phyloP scores from a whole-genome alignment of 2,113 vertebrate genomes.

The Neofelis nebulosa region DNA sequence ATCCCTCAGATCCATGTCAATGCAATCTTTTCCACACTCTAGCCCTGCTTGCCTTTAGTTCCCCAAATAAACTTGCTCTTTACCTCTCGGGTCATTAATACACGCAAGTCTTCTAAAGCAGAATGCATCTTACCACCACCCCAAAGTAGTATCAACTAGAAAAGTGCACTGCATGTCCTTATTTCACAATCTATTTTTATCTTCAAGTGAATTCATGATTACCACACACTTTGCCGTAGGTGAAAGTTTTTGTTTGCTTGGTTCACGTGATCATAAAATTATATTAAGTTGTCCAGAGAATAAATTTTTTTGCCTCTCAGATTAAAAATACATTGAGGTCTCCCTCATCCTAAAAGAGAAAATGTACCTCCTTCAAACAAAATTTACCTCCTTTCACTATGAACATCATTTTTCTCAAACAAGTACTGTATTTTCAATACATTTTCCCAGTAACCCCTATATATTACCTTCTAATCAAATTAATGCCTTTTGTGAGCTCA shows the following conservation, averaged over 20 bases:
- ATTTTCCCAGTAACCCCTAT: background rate
- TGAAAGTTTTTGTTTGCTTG: background rate
- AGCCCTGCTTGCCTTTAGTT: background rate
- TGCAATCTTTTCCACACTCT: background rate
- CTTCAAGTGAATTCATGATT: conserved; percentile 11
- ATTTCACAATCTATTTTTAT: conserved; percentile 37
- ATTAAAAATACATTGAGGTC: conserved; percentile 1
- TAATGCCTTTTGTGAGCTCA: background rate
- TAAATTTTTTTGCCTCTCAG: background rate
- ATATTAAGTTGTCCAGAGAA: background rate
- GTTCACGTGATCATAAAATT: conserved; percentile 17
- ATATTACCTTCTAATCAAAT: background rate
- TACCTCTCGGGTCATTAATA: background rate
- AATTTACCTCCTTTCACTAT: background rate
- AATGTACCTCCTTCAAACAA: background rate
- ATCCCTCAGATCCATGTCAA: background rate
- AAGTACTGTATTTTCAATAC: background rate
- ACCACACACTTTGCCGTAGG: background rate
- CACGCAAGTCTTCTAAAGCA: background rate
- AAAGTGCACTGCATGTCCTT: background rate
- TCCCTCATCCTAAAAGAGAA: background rate
- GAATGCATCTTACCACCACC: background rate
- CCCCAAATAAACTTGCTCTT: background rate
- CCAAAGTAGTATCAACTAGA: background rate
- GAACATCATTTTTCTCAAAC: background rate